A percentile compares a stretch with the other conserved stretches of the same genome.
phyloP scores from a whole-genome alignment of 2,888 invertebrate genomes.

The Pycnomerus fuliginosus region DNA sequence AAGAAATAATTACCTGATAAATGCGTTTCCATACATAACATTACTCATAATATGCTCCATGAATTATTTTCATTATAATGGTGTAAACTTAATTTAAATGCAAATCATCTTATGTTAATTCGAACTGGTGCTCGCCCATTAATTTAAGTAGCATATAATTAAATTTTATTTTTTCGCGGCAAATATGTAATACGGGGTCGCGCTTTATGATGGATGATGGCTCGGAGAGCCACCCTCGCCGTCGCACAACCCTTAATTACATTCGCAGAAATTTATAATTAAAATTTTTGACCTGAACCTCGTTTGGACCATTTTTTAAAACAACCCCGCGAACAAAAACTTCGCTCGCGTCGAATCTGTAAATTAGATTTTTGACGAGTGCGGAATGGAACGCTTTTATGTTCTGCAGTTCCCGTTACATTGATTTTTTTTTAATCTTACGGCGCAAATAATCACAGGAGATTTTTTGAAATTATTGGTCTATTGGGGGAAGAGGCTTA shows the following conservation, averaged over 20 bases:
- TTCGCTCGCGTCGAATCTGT: conserved; percentile 3
- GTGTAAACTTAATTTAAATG: conserved; percentile 56
- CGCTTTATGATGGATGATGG: conserved; percentile 45
- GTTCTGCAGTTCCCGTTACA: too few species aligned
- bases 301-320: conserved; percentile 13
- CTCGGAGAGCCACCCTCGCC: conserved; percentile 36
- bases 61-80: conserved; percentile 54
- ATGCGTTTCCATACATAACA: conserved; percentile 47
- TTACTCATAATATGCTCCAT: conserved; percentile 50
- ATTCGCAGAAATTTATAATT: conserved; percentile 49
- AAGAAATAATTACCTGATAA: conserved; percentile 46
- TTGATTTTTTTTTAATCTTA: too few species aligned
- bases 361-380: conserved; percentile 14
- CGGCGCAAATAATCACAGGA: too few species aligned
- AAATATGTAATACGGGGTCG: conserved; percentile 48
- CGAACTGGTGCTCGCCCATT: conserved; percentile 58
- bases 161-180: conserved; percentile 58
- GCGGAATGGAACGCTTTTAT: too few species aligned
- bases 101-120: conserved; percentile 56
- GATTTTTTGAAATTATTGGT: too few species aligned
- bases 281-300: conserved; percentile 42
- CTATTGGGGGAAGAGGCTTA: too few species aligned
- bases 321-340: conserved; percentile 11
- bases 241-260: conserved; percentile 42
- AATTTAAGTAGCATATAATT: conserved; percentile 72